phyloP scores from a whole-genome alignment of 2,797 vertebrate genomes.

The Phoeniculus purpureus region DNA sequence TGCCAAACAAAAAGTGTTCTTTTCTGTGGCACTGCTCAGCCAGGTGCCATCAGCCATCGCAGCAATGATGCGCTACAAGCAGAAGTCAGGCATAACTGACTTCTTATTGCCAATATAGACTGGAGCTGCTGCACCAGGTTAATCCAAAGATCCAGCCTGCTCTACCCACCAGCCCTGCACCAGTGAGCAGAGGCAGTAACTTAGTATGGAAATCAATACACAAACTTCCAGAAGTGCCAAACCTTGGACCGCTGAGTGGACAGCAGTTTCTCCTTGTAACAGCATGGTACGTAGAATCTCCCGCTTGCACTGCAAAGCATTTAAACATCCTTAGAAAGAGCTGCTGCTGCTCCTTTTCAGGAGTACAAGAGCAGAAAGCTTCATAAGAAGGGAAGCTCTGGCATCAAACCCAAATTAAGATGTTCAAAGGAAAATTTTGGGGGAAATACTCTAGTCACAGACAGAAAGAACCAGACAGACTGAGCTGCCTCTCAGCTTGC shows the following conservation, averaged over 20 bases:
- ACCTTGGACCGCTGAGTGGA: neutral
- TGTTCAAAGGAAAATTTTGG: neutral
- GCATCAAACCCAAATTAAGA: neutral
- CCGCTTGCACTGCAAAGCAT: neutral
- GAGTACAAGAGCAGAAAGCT: neutral
- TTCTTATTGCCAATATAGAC: neutral
- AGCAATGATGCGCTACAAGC: neutral
- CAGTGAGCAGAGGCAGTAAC: neutral
- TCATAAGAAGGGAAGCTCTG: neutral
- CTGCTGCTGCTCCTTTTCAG: neutral
- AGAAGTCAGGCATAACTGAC: neutral
- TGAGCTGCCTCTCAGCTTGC: neutral
- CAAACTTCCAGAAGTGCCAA: neutral
- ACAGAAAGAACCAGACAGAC: neutral
- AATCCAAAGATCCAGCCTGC: neutral
- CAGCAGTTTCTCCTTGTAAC: neutral
- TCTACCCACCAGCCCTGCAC: neutral
- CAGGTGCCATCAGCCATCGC: neutral
- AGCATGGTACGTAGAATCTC: neutral
- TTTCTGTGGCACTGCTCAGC: neutral
- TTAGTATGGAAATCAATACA: neutral
- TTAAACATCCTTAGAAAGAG: neutral
- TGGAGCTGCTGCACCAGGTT: neutral
- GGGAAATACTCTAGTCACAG: neutral
- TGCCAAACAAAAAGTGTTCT: neutral